Percentiles rank a stretch among this genome's conserved stretches.
Evolutionary conservation across 1,140 invertebrate species (phyloP).

Genomic region (Rhizoglyphus robini): DNA sequence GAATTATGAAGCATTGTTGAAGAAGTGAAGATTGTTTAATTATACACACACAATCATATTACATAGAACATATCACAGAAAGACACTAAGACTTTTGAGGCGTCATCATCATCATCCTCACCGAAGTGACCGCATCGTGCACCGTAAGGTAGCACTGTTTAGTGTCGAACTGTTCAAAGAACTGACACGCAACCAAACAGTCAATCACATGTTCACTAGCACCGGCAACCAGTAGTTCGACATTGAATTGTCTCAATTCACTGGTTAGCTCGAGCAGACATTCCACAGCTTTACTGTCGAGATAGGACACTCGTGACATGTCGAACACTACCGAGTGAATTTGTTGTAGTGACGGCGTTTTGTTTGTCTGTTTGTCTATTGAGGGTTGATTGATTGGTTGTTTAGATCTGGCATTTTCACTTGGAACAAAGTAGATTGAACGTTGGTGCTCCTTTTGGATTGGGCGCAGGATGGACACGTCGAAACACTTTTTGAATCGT

Average conservation of each 20-base stretch:
- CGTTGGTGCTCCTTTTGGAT: too few relatives aligned
- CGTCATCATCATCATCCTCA: too few relatives aligned
- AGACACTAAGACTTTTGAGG: too few relatives aligned
- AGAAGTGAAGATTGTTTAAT: too few relatives aligned
- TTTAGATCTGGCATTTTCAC: not conserved
- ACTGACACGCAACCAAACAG: not conserved
- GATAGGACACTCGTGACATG: not conserved
- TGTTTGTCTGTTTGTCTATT: not conserved
- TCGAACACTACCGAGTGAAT: not conserved
- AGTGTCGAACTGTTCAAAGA: not conserved
- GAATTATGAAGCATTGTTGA: too few relatives aligned
- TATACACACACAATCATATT: too few relatives aligned
- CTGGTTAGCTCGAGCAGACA: not conserved
- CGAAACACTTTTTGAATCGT: not conserved
- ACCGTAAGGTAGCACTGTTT: not conserved
- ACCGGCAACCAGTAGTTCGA: not conserved
- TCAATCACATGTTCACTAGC: not conserved
- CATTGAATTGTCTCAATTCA: not conserved
- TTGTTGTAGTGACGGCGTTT: not conserved
- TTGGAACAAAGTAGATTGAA: too few relatives aligned
- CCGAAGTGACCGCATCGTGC: not conserved
- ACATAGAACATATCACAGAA: too few relatives aligned
- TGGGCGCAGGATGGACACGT: slow-evolving; percentile 31
- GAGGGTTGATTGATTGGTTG: not conserved
- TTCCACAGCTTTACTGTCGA: not conserved